Conservation (phyloP, 2,113 vertebrate genomes). For the Pachypanchax playfairii region DNA sequence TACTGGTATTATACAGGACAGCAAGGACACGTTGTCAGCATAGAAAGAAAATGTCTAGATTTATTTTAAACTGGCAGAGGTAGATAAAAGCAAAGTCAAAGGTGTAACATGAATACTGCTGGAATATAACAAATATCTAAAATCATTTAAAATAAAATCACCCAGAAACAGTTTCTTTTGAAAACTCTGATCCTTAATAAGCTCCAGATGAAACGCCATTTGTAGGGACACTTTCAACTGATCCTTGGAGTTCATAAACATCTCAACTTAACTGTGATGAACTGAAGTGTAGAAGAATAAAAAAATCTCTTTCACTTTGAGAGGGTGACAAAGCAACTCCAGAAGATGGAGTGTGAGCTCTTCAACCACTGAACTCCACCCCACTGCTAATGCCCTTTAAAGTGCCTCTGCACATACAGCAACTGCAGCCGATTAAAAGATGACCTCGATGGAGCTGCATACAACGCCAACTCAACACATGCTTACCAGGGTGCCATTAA, state of each 20-base stretch:
- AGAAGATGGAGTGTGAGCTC: background rate
- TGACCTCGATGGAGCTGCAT: background rate
- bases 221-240: background rate
- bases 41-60: background rate
- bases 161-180: too few relatives aligned
- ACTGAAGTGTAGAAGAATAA: background rate
- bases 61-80: background rate
- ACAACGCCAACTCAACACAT: background rate
- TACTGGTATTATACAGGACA: too few relatives aligned
- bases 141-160: background rate
- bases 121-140: too few relatives aligned
- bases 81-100: background rate
- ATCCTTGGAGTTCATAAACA: background rate
- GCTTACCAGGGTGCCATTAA: background rate
- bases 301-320: background rate
- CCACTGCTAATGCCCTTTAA: background rate
- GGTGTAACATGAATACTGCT: too few relatives aligned
- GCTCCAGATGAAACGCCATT: too few relatives aligned
- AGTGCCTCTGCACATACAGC: background rate
- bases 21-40: too few relatives aligned
- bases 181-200: too few relatives aligned
- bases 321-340: background rate
- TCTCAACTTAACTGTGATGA: background rate
- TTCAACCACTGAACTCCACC: background rate
- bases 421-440: background rate